A percentile compares a stretch with the other conserved stretches of the same genome.
Conservation (phyloP, 2,113 vertebrate genomes). For the Synchiropus splendidus region DNA sequence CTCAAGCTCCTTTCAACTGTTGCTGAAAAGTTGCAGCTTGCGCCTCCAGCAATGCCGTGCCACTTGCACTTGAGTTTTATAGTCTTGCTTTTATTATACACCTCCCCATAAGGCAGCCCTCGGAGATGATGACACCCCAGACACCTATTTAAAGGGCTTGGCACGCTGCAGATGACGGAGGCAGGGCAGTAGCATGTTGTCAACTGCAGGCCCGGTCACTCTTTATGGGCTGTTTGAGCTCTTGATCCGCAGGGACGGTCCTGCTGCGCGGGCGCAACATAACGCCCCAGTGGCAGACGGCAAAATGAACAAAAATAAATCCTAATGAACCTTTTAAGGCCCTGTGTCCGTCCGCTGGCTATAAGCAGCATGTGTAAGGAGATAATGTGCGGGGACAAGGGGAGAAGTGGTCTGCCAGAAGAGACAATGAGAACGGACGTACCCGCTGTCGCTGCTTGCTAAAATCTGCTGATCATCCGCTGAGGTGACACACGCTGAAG, state of each 20-base stretch:
- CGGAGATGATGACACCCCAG: constrained; percentile 54
- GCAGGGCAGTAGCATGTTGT: constrained; percentile 41
- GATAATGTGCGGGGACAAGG: constrained; percentile 56
- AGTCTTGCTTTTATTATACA: constrained; percentile 50
- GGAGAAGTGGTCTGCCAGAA: constrained; percentile 50
- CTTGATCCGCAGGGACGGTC: constrained; percentile 49
- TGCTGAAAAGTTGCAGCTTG: constrained; percentile 35
- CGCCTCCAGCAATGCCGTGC: constrained; percentile 36
- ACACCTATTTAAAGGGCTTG: constrained; percentile 52
- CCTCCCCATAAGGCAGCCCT: constrained; percentile 53
- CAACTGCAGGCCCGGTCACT: constrained; percentile 53
- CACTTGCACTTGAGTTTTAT: constrained; percentile 53
- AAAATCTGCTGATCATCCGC: constrained; percentile 40
- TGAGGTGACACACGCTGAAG: constrained; percentile 47
- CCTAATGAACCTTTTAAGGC: constrained; percentile 63
- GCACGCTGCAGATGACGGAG: constrained; percentile 48
- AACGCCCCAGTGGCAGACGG: constrained; percentile 32
- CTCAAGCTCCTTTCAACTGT: constrained; percentile 6
- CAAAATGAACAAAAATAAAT: constrained; percentile 65
- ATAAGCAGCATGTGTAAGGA: constrained; percentile 29
- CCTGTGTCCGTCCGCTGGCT: constrained; percentile 33
- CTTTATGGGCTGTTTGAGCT: constrained; percentile 56
- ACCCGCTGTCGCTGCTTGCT: constrained; percentile 38
- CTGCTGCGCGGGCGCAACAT: constrained; percentile 25
- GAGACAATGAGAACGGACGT: constrained; percentile 30